Percentiles rank a stretch among this genome's conserved stretches.
Evolutionary conservation across 2,888 invertebrate genomes (phyloP).

Genomic region (Microctonus brassicae): DNA sequence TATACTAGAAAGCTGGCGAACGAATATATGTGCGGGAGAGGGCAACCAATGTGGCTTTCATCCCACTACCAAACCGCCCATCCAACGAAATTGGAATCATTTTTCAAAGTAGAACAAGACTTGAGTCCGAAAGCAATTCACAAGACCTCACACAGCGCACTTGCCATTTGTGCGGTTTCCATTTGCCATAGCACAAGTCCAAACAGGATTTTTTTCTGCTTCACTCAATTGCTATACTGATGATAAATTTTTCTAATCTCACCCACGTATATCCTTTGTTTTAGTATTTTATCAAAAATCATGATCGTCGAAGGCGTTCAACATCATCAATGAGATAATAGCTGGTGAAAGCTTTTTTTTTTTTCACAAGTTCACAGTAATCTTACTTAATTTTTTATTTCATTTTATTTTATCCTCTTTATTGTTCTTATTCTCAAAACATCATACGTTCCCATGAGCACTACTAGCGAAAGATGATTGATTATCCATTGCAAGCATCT

Average conservation of each 20-base stretch:
- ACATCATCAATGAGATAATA: slow-evolving; percentile 11
- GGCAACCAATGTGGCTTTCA: slow-evolving; percentile 51
- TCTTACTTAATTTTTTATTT: neutral
- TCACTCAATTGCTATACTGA: neutral
- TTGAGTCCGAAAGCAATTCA: neutral
- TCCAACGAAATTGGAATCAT: slow-evolving; percentile 67
- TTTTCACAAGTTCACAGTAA: neutral
- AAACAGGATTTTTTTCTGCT: neutral
- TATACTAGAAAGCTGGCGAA: slow-evolving; percentile 35
- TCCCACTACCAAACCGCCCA: slow-evolving; percentile 45
- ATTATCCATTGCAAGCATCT: slow-evolving; percentile 38
- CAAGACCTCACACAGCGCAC: neutral
- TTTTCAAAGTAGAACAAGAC: slow-evolving; percentile 55
- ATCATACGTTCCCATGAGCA: neutral
- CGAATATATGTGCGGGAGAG: neutral
- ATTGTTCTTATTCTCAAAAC: neutral
- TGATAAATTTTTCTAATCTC: no score
- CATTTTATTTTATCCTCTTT: neutral
- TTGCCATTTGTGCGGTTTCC: slow-evolving; percentile 9
- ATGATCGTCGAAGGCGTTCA: neutral
- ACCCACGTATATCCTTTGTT: neutral
- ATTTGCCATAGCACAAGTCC: slow-evolving; percentile 14
- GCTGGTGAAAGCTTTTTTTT: slow-evolving; percentile 4
- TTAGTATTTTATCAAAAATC: no score
- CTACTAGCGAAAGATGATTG: slow-evolving; percentile 41